Evolutionary conservation across 2,888 invertebrate species (phyloP).

Genomic region (Actias luna): DNA sequence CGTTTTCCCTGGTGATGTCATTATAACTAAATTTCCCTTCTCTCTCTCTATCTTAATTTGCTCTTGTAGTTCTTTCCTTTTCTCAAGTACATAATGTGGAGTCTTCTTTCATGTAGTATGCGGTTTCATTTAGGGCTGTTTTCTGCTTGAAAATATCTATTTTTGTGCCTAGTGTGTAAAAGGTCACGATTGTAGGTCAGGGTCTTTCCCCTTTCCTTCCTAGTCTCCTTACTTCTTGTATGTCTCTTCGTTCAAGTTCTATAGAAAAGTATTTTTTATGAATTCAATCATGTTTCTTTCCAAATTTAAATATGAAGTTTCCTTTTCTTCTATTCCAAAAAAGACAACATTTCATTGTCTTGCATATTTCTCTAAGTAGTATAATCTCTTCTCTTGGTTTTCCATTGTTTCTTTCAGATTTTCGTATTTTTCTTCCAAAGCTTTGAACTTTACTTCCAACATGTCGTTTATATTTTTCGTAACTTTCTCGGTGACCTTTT

Average conservation of each 20-base stretch:
- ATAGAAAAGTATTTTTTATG: background rate
- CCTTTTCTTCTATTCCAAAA: constrained; percentile 23
- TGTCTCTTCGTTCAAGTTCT: constrained; percentile 15
- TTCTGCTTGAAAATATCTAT: constrained; percentile 22
- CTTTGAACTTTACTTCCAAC: constrained; percentile 24
- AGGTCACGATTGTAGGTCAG: constrained; percentile 20
- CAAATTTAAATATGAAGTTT: constrained; percentile 16
- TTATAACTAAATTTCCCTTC: no score
- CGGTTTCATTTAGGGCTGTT: constrained; percentile 17
- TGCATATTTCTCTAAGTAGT: constrained; percentile 25
- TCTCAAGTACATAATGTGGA: no score
- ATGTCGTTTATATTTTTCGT: constrained; percentile 27
- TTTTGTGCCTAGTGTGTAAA: constrained; percentile 22
- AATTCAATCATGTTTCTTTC: constrained; percentile 16
- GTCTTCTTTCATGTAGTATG: constrained; percentile 25
- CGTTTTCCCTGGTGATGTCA: no score
- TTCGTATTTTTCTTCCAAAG: constrained; percentile 23
- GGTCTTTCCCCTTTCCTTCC: constrained; percentile 21
- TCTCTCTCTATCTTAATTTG: no score
- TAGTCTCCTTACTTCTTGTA: constrained; percentile 24
- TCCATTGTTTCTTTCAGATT: constrained; percentile 21
- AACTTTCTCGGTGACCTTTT: constrained; percentile 24
- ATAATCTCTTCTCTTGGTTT: constrained; percentile 26
- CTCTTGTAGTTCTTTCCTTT: no score
- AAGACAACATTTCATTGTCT: constrained; percentile 25